A percentile compares a stretch with the other conserved stretches of the same genome.
Conservation (phyloP, 2,113 vertebrate species). For the Trogon surrucura region DNA sequence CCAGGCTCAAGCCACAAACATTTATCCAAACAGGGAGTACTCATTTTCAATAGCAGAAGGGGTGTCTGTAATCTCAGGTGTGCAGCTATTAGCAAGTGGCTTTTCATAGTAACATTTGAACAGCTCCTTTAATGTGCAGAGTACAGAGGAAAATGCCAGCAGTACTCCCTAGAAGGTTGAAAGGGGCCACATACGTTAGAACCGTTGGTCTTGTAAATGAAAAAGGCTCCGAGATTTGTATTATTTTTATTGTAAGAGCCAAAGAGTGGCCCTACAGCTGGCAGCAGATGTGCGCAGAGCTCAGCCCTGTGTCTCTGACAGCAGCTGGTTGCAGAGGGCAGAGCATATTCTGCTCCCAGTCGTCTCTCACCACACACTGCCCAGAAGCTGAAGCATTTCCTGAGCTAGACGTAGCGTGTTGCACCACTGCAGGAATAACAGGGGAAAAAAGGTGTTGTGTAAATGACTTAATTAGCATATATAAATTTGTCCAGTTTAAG, state of each 20-base stretch:
- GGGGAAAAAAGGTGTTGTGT: not conserved
- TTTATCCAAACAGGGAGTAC: not conserved
- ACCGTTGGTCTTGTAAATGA: not conserved
- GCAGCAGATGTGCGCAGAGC: not conserved
- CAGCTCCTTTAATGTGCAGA: not conserved
- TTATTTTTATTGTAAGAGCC: not conserved
- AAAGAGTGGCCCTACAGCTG: rapidly evolving
- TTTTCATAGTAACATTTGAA: not conserved
- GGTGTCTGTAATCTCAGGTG: not conserved
- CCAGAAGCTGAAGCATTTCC: not conserved
- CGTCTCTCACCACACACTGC: not conserved
- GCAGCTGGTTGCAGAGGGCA: rapidly evolving
- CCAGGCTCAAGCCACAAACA: not conserved
- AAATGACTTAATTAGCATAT: not conserved
- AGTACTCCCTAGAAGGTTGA: not conserved
- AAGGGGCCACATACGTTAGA: not conserved
- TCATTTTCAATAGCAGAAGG: not conserved
- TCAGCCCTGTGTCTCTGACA: not conserved
- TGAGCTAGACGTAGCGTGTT: not conserved
- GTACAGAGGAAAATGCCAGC: not conserved
- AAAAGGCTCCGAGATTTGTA: not conserved
- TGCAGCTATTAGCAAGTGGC: not conserved
- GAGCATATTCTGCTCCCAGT: not conserved
- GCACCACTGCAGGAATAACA: not conserved
- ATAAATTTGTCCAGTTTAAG: not conserved